Evolutionary conservation across 2,113 vertebrate species (phyloP), one percentile per base, ranked within the genome.

Genomic region (Lamprologus lemairii): DNA sequence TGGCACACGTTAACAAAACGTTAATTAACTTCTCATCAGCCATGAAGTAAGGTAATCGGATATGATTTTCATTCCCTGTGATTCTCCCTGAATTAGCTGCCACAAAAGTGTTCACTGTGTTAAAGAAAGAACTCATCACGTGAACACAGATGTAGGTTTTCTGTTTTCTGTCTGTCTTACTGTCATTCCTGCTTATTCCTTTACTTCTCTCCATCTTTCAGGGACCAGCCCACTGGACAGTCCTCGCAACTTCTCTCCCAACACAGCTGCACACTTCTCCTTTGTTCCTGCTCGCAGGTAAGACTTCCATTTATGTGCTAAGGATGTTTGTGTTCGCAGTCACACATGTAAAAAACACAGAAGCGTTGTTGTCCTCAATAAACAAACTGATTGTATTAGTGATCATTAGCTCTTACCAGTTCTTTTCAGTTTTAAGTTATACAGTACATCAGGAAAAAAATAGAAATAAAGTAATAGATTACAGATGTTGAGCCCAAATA

Each of bases 161-260:
- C 37, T 7, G 21, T 73, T 73, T 40, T 71, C 21, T 47, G 23
- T 19, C 23, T 28, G 9, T 47, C 23, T 78, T 8, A 19, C 71
- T 31, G 3, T 49, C 45, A 31, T 49, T 78, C 73, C n/a, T 31
- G 51, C 17, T 75, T 8, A 37, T 58, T 57, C 17, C 7, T 45
- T 17, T 28, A 31, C 7, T 7, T 49, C 65, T 28, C 17, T 57
- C 10, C 35, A 28, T 86, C 31, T 57, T 19, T 89, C 96, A 99
- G 98, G 98, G 79, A 97, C 97, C 96, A 99, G 98, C 93, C 98
- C 98, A 5, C 92, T 98, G 97, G 98, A 99, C 93, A 99, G 98
- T 88, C 98, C 98, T 81, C 96, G 98, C 47, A 99, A 99, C 96
- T 99, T 99, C 94, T 99, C 98, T 92, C 98, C 98, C 40, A 99